phyloP scores from a whole-genome alignment of 2,113 vertebrate species.

The Raja brachyura region DNA sequence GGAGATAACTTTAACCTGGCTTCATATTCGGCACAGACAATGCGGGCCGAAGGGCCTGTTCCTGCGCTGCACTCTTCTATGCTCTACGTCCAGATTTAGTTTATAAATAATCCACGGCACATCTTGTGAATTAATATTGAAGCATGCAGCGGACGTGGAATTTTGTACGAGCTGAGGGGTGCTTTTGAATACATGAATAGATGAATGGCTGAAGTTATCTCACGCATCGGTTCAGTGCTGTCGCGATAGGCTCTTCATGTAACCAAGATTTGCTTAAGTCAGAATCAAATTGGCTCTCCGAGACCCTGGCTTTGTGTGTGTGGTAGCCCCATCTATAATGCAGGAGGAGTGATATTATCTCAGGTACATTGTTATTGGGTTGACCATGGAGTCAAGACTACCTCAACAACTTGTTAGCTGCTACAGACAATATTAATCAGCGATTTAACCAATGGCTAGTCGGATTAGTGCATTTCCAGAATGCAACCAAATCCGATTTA shows the following conservation, averaged over 20 bases:
- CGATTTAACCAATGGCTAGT: neutral
- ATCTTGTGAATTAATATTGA: neutral
- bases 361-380: neutral
- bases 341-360: slow-evolving; percentile 11
- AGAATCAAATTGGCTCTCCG: neutral
- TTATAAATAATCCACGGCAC: neutral
- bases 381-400: neutral
- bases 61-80: no score
- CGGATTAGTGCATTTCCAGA: neutral
- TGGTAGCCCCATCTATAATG: neutral
- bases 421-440: neutral
- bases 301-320: neutral
- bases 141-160: neutral
- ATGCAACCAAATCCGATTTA: neutral
- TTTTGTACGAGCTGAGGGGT: neutral
- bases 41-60: no score
- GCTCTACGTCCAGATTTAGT: neutral
- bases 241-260: neutral
- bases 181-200: neutral
- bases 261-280: neutral
- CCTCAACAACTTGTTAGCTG: neutral
- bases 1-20: no score
- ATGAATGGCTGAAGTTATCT: neutral
- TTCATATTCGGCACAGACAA: no score
- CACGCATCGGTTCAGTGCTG: neutral